Percentiles rank a stretch among this genome's conserved stretches.
Conservation (phyloP, 2,113 vertebrate species). For the Phalacrocorax pelagicus region DNA sequence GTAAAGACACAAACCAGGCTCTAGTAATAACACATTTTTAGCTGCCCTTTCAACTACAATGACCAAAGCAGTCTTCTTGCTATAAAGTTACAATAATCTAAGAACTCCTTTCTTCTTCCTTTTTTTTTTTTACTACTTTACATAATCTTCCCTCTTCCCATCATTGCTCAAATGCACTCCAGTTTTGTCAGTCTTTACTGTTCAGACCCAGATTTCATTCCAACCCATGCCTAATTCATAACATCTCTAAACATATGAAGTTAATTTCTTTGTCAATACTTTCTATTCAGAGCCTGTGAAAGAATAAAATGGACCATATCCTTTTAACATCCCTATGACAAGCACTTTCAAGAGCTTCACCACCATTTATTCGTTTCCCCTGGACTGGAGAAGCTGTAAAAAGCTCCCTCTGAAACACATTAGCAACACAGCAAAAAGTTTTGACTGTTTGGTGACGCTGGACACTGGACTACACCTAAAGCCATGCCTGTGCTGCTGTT, state of each 20-base stretch:
- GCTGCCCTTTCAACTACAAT: background rate
- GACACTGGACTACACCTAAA: background rate
- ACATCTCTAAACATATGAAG: background rate
- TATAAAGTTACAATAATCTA: background rate
- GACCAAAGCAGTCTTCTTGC: background rate
- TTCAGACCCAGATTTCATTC: background rate
- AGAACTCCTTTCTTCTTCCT: background rate
- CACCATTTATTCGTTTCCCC: background rate
- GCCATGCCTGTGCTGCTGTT: background rate
- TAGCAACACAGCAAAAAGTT: background rate
- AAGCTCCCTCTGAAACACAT: background rate
- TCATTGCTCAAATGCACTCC: background rate
- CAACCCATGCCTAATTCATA: background rate
- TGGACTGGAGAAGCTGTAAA: background rate
- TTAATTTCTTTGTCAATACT: background rate
- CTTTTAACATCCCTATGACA: background rate
- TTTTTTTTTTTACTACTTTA: background rate
- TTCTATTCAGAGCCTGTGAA: background rate
- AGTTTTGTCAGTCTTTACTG: background rate
- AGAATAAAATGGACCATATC: background rate
- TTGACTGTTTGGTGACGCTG: background rate
- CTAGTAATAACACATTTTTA: background rate
- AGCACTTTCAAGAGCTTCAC: background rate
- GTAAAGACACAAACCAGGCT: background rate
- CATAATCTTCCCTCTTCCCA: background rate